Percentiles rank a stretch among this genome's conserved stretches.
These are phyloP conservation scores for Nasonovia ribisnigri DNA, from an alignment of 2,888 invertebrate species.

Conservation along the genomic window DNA sequence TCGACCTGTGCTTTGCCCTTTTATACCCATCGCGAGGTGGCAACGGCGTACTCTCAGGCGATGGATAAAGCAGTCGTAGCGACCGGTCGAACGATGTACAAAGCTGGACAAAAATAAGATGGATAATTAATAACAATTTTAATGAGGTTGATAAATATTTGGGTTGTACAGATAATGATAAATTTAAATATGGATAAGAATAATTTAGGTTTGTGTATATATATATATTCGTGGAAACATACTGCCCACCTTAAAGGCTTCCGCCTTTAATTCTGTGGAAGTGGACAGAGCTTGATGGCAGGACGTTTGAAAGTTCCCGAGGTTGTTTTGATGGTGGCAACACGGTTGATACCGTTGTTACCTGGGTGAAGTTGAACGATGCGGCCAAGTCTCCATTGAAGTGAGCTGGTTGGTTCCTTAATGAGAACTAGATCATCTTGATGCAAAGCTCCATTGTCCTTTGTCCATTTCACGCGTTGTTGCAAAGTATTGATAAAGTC, in stretches of 20 bases:
- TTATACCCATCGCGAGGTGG: too few relatives aligned
- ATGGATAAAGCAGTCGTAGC: too few relatives aligned
- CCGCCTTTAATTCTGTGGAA: conserved; percentile 14
- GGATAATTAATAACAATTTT: too few relatives aligned
- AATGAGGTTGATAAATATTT: too few relatives aligned
- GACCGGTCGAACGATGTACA: too few relatives aligned
- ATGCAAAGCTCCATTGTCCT: not conserved
- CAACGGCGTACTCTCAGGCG: too few relatives aligned
- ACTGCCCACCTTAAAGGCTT: not conserved
- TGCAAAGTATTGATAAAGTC: conserved; percentile 31
- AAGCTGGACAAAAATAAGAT: too few relatives aligned
- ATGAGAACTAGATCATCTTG: conserved; percentile 41
- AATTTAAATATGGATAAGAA: too few relatives aligned
- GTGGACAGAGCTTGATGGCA: conserved; percentile 58
- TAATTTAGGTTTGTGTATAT: too few relatives aligned
- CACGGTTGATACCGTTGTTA: conserved; percentile 58
- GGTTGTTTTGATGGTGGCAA: conserved; percentile 56
- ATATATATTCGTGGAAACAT: not conserved
- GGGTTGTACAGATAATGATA: too few relatives aligned
- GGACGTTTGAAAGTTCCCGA: conserved; percentile 63
- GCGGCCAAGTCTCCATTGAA: conserved; percentile 37
- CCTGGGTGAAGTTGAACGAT: conserved; percentile 53
- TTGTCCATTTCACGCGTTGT: conserved; percentile 44
- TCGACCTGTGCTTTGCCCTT: too few relatives aligned
- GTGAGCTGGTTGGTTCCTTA: conserved; percentile 2